These are phyloP conservation scores for Andrena praecox DNA, from an alignment of 2,888 invertebrate genomes.

Conservation along the genomic window DNA sequence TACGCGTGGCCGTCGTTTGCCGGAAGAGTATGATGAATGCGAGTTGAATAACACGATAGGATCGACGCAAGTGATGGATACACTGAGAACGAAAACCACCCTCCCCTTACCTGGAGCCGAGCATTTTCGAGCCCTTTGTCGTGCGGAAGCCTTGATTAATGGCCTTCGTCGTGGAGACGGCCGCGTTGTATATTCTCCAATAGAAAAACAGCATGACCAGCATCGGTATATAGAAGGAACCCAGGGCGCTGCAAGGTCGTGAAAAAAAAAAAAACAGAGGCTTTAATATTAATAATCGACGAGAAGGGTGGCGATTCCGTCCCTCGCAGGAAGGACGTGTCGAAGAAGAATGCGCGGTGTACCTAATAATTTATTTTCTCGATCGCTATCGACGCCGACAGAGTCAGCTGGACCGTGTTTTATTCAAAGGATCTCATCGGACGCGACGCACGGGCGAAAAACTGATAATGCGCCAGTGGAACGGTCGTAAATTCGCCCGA, in stretches of 20 bases:
- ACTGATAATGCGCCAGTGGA: conserved; percentile 23
- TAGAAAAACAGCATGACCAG: conserved; percentile 99
- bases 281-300: conserved; percentile 18
- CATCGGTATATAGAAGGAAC: conserved; percentile 99
- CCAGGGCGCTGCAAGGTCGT: conserved; percentile 90
- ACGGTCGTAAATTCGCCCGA: conserved; percentile 29
- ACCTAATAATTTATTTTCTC: neutral
- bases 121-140: conserved; percentile 89
- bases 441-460: neutral
- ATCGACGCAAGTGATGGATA: too few relatives aligned
- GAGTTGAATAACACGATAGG: too few relatives aligned
- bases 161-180: conserved; percentile 95
- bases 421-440: neutral
- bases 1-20: too few relatives aligned
- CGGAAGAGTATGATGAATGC: too few relatives aligned
- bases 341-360: too few relatives aligned
- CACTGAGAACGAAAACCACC: conserved; percentile 83
- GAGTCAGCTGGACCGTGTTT: neutral
- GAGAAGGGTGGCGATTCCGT: conserved; percentile 6
- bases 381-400: neutral
- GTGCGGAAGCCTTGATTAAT: conserved; percentile 96
- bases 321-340: too few relatives aligned
- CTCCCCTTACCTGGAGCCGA: conserved; percentile 81
- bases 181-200: conserved; percentile 98
- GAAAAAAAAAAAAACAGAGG: conserved; percentile 44